Conservation (phyloP, 2,113 vertebrate species). For the Entomyzon cyanotis region DNA sequence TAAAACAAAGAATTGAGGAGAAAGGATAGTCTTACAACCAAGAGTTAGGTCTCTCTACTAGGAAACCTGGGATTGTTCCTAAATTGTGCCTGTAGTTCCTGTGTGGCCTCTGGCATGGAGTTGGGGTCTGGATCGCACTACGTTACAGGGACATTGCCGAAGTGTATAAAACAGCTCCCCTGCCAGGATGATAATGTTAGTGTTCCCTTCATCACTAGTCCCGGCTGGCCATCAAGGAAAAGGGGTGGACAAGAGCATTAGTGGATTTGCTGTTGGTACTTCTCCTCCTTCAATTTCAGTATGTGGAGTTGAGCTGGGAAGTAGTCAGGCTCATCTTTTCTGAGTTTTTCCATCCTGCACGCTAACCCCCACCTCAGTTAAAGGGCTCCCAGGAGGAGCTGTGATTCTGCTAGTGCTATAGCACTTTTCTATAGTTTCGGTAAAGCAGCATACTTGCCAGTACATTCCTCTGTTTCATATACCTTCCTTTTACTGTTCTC, state of each 20-base stretch:
- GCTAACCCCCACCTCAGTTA: background rate
- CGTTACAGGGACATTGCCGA: background rate
- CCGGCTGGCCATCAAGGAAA: background rate
- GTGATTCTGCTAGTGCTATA: background rate
- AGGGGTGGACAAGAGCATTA: background rate
- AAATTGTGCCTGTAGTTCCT: background rate
- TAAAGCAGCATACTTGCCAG: background rate
- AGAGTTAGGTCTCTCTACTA: background rate
- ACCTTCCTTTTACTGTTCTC: background rate
- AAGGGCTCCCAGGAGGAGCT: background rate
- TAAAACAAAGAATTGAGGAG: background rate
- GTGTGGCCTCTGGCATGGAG: background rate
- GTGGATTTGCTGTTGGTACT: background rate
- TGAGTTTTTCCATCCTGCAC: background rate
- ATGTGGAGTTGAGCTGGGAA: background rate
- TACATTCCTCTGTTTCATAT: background rate
- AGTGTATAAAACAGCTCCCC: background rate
- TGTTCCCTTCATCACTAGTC: background rate
- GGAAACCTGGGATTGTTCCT: background rate
- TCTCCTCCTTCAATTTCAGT: background rate
- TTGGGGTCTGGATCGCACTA: background rate
- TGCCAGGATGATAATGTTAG: background rate
- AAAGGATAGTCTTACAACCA: background rate
- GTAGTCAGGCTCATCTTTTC: background rate
- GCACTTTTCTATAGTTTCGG: background rate